Conservation (phyloP, 1,140 invertebrate species). For the Pseudoatta argentina region DNA sequence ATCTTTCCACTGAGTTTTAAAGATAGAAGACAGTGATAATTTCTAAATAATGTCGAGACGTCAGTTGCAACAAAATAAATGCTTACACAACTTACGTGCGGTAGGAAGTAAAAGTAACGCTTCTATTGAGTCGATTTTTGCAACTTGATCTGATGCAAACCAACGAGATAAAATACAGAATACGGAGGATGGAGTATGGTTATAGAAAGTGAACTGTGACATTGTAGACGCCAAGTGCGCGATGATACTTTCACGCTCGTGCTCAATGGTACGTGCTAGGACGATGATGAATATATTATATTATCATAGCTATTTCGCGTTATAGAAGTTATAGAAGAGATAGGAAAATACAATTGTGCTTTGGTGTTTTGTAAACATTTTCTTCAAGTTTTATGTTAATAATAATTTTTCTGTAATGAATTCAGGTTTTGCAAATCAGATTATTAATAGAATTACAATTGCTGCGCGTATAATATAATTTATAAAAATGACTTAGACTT, state of each 20-base stretch:
- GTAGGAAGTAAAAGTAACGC: slow-evolving; percentile 10
- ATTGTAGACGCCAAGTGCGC: neutral
- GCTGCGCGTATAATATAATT: neutral
- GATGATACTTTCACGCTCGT: slow-evolving; percentile 18
- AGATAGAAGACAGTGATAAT: neutral
- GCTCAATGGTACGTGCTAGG: neutral
- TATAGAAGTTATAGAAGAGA: neutral
- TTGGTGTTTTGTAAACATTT: neutral
- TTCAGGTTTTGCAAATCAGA: neutral
- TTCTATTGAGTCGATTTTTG: neutral
- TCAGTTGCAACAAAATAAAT: neutral
- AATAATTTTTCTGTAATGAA: neutral
- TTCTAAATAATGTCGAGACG: neutral
- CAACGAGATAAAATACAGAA: neutral
- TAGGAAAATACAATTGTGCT: neutral
- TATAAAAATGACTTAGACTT: neutral
- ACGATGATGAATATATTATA: neutral
- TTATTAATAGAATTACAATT: neutral
- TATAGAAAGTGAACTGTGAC: slow-evolving; percentile 10
- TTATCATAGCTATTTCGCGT: neutral
- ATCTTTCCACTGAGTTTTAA: neutral
- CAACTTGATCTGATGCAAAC: neutral
- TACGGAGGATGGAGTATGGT: neutral
- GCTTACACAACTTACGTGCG: neutral
- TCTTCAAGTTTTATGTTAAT: neutral